phyloP scores from a whole-genome alignment of 1,140 invertebrate genomes.

The Phortica variegata region DNA sequence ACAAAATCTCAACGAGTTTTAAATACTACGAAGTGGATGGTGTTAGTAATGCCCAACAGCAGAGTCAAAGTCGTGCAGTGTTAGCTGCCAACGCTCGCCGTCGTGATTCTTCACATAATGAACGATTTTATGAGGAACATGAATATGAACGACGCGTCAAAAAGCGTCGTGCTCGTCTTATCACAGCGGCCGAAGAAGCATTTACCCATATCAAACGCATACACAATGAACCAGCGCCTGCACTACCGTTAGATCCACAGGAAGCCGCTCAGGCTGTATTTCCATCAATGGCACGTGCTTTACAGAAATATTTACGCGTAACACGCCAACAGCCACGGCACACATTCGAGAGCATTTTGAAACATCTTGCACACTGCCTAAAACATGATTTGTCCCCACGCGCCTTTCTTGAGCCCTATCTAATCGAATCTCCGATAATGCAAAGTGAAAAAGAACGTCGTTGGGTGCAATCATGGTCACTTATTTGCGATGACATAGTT shows the following conservation, averaged over 20 bases:
- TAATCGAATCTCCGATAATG: conserved; percentile 75
- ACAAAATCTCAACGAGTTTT: conserved; percentile 75
- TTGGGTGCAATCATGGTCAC: conserved; percentile 84
- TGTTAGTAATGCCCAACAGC: conserved; percentile 69
- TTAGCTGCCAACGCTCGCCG: conserved; percentile 71
- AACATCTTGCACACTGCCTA: conserved; percentile 85
- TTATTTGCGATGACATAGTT: conserved; percentile 87
- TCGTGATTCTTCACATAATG: conserved; percentile 89
- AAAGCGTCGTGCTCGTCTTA: conserved; percentile 83
- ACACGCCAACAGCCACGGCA: conserved; percentile 94
- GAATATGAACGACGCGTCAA: conserved; percentile 92
- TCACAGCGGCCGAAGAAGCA: conserved; percentile 93
- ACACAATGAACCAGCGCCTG: conserved; percentile 66
- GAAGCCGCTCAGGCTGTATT: conserved; percentile 97
- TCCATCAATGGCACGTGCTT: conserved; percentile 88
- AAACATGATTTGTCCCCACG: conserved; percentile 90
- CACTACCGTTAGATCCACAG: conserved; percentile 82
- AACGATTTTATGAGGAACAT: conserved; percentile 95
- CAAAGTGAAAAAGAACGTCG: conserved; percentile 77
- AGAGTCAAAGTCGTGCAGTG: conserved; percentile 67
- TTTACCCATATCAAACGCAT: conserved; percentile 92
- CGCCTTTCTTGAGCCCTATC: conserved; percentile 88
- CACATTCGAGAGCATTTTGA: conserved; percentile 85
- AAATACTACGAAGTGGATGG: conserved; percentile 98
- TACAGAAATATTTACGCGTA: conserved; percentile 95